These are phyloP conservation scores for Zaprionus lachaisei DNA, from an alignment of 1,140 invertebrate species.

Conservation along the genomic window DNA sequence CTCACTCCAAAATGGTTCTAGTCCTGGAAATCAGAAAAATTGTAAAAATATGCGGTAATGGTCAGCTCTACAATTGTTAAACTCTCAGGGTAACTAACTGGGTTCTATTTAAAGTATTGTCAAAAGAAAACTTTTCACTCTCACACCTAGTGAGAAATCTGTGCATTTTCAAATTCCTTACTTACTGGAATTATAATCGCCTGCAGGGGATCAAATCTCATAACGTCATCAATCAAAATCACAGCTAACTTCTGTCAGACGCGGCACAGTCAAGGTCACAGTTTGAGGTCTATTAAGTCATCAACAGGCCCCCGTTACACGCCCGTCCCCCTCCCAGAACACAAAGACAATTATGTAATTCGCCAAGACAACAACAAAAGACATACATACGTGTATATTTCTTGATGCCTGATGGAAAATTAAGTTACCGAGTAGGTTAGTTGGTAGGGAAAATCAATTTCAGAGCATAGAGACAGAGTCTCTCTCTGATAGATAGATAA, in stretches of 20 bases:
- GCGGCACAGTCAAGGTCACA: slow-evolving; percentile 22
- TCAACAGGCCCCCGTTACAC: slow-evolving; percentile 32
- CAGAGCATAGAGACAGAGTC: neutral
- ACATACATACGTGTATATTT: slow-evolving; percentile 17
- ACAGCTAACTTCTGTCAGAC: slow-evolving; percentile 6
- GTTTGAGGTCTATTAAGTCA: slow-evolving; percentile 53
- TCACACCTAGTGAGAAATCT: neutral
- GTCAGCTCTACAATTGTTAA: too few species aligned
- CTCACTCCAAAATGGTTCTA: too few species aligned
- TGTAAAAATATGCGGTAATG: too few species aligned
- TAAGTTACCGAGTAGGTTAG: slow-evolving; percentile 3
- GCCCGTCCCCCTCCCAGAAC: neutral
- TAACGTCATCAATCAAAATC: slow-evolving; percentile 48
- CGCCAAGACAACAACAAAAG: neutral
- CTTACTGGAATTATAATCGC: neutral
- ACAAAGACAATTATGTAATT: slow-evolving; percentile 46
- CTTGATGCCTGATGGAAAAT: slow-evolving; percentile 6
- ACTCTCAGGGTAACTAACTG: too few species aligned
- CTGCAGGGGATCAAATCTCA: slow-evolving; percentile 12
- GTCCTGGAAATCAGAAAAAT: too few species aligned
- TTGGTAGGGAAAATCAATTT: slow-evolving; percentile 52
- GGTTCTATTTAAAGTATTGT: too few species aligned
- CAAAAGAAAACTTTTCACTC: neutral
- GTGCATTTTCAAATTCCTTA: neutral
- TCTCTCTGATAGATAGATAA: neutral